Evolutionary conservation across 2,888 invertebrate genomes (phyloP).

Genomic region (Pterobdella sp.): DNA sequence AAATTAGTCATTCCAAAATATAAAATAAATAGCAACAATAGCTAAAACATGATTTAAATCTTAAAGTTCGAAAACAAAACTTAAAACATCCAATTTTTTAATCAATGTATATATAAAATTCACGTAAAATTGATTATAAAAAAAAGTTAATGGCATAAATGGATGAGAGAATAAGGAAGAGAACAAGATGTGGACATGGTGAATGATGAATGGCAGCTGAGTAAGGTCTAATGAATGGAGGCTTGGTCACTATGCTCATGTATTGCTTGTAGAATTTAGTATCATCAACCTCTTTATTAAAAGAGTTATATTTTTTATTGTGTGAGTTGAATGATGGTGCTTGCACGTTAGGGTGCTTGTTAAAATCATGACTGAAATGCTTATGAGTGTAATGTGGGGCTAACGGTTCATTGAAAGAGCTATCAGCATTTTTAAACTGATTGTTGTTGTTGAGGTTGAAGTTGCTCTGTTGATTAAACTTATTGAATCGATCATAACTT

Average conservation of each 20-base stretch:
- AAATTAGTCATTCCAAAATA: too few species aligned
- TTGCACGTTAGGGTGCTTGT: background rate
- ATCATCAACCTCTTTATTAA: background rate
- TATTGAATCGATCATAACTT: background rate
- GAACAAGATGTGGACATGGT: too few species aligned
- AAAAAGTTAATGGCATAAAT: too few species aligned
- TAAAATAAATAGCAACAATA: too few species aligned
- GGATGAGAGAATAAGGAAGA: too few species aligned
- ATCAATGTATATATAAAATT: too few species aligned
- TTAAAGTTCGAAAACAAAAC: too few species aligned
- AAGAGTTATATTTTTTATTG: background rate
- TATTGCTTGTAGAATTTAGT: background rate
- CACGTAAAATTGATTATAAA: too few species aligned
- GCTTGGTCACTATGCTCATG: constrained; percentile 3
- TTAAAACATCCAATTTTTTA: too few species aligned
- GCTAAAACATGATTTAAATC: too few species aligned
- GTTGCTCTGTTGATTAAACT: background rate
- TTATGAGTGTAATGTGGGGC: background rate
- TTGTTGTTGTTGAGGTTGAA: constrained; percentile 1
- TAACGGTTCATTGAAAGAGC: background rate
- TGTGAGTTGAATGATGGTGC: background rate
- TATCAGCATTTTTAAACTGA: too few species aligned
- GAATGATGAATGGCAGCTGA: too few species aligned
- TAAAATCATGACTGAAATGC: background rate
- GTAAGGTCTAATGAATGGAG: background rate